Evolutionary conservation across 2,797 vertebrate species (phyloP).

Genomic region (Monodelphis domestica): DNA sequence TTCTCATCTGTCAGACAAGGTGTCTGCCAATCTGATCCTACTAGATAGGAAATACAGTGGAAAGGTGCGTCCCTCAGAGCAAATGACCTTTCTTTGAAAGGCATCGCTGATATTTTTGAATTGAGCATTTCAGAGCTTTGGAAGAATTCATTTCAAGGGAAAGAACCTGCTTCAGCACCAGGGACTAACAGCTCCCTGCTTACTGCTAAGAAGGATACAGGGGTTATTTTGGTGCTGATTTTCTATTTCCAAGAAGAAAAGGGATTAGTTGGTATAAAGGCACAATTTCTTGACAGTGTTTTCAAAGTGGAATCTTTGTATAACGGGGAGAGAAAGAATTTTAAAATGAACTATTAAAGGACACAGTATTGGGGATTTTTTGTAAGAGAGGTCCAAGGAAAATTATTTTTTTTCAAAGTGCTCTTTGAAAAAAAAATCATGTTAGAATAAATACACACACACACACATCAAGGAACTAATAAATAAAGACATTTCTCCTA

Average conservation of each 20-base stretch:
- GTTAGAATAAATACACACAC: not conserved
- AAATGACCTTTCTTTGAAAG: slow-evolving; percentile 67
- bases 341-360: not conserved
- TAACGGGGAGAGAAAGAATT: slow-evolving; percentile 22
- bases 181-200: slow-evolving; percentile 49
- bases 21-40: slow-evolving; percentile 50
- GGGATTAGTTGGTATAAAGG: slow-evolving; percentile 36
- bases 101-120: slow-evolving; percentile 60
- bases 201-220: not conserved
- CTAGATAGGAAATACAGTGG: not conserved
- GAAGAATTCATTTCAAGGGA: slow-evolving; percentile 64
- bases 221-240: slow-evolving; percentile 26
- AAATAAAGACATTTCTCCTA: not conserved
- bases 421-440: not conserved
- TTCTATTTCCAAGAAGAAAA: slow-evolving; percentile 56
- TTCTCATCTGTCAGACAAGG: slow-evolving; percentile 14
- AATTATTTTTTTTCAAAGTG: not conserved
- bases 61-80: slow-evolving; percentile 26
- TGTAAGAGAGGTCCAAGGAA: not conserved
- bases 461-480: not conserved
- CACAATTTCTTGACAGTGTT: slow-evolving; percentile 49
- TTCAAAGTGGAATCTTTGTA: slow-evolving; percentile 45
- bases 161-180: slow-evolving; percentile 56
- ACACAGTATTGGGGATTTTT: not conserved
- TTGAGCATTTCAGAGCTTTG: slow-evolving; percentile 54